phyloP scores from a whole-genome alignment of 1,140 invertebrate genomes.

The Brachionus koreanus region DNA sequence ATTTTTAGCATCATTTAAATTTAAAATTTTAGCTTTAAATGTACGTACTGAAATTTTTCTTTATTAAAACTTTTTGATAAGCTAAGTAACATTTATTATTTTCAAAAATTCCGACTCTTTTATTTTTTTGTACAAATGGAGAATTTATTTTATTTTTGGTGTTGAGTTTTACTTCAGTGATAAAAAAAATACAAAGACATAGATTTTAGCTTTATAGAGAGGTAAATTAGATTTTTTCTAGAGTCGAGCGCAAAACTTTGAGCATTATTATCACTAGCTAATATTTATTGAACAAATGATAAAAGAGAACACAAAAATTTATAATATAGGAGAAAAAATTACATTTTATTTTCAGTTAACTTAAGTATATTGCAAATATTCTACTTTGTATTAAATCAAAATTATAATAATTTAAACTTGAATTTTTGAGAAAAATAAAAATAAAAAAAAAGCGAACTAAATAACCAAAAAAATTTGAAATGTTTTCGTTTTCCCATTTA shows the following conservation, averaged over 20 bases:
- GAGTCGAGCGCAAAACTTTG: background rate
- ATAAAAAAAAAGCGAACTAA: background rate
- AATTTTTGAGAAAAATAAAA: slow-evolving; percentile 2
- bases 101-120: too few relatives aligned
- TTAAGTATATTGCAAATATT: background rate
- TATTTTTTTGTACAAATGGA: background rate
- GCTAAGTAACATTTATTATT: background rate
- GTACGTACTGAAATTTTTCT: background rate
- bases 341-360: background rate
- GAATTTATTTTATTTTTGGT: background rate
- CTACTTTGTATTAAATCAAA: background rate
- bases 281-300: background rate
- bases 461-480: slow-evolving; percentile 8
- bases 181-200: background rate
- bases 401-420: slow-evolving; percentile 11
- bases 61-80: background rate
- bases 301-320: background rate
- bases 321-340: background rate
- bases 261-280: background rate
- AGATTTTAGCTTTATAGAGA: background rate
- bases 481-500: slow-evolving; percentile 30
- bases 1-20: too few relatives aligned
- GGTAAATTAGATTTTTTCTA: background rate
- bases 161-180: background rate
- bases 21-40: too few relatives aligned